A percentile compares a stretch with the other conserved stretches of the same genome.
These are phyloP conservation scores for Epirrita christyi DNA, from an alignment of 2,888 invertebrate species.

Conservation along the genomic window DNA sequence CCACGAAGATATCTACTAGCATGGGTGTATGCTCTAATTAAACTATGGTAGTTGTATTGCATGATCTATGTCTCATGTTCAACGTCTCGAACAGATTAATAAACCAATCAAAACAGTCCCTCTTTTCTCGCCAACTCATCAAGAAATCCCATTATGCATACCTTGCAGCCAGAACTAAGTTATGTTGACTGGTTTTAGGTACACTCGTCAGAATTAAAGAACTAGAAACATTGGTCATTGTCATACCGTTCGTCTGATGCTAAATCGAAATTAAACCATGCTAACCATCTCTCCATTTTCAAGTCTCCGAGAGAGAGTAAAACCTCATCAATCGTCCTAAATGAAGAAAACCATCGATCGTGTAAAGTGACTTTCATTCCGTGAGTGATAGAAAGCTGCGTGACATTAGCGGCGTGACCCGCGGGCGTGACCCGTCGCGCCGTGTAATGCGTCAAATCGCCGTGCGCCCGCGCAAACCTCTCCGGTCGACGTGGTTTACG, in stretches of 20 bases:
- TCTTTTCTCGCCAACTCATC: too few relatives aligned
- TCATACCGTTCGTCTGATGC: slow-evolving; percentile 6
- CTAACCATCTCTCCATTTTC: not conserved
- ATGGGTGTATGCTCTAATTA: slow-evolving; percentile 12
- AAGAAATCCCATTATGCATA: too few relatives aligned
- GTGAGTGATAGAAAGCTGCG: slow-evolving; percentile 75
- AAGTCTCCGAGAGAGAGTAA: slow-evolving; percentile 9
- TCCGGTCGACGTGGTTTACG: slow-evolving; percentile 57
- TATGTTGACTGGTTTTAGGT: too few relatives aligned
- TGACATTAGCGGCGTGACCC: slow-evolving; percentile 79
- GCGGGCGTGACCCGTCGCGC: slow-evolving; percentile 71
- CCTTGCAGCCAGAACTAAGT: too few relatives aligned
- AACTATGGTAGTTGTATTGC: not conserved
- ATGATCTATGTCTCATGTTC: too few relatives aligned
- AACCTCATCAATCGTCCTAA: slow-evolving; percentile 38
- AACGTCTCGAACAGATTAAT: too few relatives aligned
- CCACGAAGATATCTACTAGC: slow-evolving; percentile 62
- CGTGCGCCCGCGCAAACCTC: slow-evolving; percentile 72
- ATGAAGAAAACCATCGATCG: slow-evolving; percentile 41
- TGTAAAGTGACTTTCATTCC: slow-evolving; percentile 66
- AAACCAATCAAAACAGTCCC: too few relatives aligned
- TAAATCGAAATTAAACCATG: slow-evolving; percentile 19
- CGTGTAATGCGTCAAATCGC: slow-evolving; percentile 83
- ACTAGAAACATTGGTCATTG: too few relatives aligned
- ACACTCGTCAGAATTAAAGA: too few relatives aligned